A percentile compares a stretch with the other conserved stretches of the same genome.
Conservation (phyloP, 2,888 invertebrate species). For the Napeogenes sylphis region DNA sequence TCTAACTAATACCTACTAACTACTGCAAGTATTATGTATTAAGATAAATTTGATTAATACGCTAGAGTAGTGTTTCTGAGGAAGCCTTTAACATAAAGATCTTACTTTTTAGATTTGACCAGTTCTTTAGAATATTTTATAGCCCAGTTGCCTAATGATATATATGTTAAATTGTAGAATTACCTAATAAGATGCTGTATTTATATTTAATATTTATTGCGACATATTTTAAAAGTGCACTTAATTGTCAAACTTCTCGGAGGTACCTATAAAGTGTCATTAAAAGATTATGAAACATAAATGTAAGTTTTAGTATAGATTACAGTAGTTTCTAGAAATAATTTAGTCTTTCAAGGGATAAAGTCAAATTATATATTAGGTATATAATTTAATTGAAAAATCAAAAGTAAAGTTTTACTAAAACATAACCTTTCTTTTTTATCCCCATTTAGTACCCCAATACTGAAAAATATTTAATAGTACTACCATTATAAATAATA, state of each 20-base stretch:
- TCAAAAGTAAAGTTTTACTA: constrained; percentile 1
- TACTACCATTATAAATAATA: background rate
- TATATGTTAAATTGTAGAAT: background rate
- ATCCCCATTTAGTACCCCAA: background rate
- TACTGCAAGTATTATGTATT: background rate
- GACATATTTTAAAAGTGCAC: constrained; percentile 7
- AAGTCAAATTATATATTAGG: constrained; percentile 6
- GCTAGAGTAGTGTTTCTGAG: too few relatives aligned
- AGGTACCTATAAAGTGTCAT: background rate
- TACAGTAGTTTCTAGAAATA: constrained; percentile 4
- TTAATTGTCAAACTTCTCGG: constrained; percentile 3
- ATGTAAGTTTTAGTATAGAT: background rate
- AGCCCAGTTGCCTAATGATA: background rate
- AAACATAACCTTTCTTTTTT: constrained; percentile 2
- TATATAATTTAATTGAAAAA: constrained; percentile 3
- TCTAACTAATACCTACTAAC: background rate
- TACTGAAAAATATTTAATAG: background rate
- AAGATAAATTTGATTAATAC: background rate
- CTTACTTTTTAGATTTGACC: background rate
- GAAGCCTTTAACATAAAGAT: too few relatives aligned
- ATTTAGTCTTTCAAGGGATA: background rate
- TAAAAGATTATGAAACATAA: constrained; percentile 1
- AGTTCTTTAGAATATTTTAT: background rate
- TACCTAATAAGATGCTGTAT: background rate
- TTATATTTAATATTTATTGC: constrained; percentile 3